These are phyloP conservation scores for Leptopilina syphax DNA, from an alignment of 2,888 invertebrate genomes.

Conservation along the genomic window DNA sequence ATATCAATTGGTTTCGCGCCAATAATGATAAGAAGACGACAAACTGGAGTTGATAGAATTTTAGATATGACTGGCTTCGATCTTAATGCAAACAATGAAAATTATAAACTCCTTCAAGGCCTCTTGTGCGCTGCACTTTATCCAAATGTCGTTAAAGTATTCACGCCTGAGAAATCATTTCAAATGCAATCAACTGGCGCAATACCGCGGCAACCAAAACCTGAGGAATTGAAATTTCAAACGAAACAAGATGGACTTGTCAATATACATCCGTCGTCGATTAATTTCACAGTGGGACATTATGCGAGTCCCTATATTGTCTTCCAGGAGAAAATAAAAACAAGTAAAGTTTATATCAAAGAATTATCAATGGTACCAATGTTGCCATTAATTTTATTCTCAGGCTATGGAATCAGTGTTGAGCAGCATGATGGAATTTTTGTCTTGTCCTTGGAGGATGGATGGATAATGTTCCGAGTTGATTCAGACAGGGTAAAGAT, in stretches of 20 bases:
- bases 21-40: constrained; percentile 79
- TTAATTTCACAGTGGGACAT: constrained; percentile 82
- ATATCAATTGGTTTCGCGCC: constrained; percentile 89
- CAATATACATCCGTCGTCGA: constrained; percentile 86
- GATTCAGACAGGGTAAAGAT: constrained; percentile 83
- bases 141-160: constrained; percentile 92
- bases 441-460: constrained; percentile 86
- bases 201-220: constrained; percentile 84
- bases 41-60: constrained; percentile 82
- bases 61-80: constrained; percentile 82
- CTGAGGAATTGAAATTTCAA: constrained; percentile 86
- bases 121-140: constrained; percentile 94
- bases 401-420: constrained; percentile 86
- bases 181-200: constrained; percentile 86
- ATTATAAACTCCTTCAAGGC: constrained; percentile 86
- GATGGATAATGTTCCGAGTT: constrained; percentile 90
- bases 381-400: constrained; percentile 82
- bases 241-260: constrained; percentile 87
- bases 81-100: constrained; percentile 86
- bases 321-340: constrained; percentile 90
- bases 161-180: constrained; percentile 88
- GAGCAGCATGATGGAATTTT: constrained; percentile 86
- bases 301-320: constrained; percentile 88
- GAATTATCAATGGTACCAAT: constrained; percentile 90
- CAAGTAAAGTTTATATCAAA: constrained; percentile 86